These are phyloP conservation scores for Drosophila paulistorum DNA, from an alignment of 1,140 invertebrate species.

Conservation along the genomic window DNA sequence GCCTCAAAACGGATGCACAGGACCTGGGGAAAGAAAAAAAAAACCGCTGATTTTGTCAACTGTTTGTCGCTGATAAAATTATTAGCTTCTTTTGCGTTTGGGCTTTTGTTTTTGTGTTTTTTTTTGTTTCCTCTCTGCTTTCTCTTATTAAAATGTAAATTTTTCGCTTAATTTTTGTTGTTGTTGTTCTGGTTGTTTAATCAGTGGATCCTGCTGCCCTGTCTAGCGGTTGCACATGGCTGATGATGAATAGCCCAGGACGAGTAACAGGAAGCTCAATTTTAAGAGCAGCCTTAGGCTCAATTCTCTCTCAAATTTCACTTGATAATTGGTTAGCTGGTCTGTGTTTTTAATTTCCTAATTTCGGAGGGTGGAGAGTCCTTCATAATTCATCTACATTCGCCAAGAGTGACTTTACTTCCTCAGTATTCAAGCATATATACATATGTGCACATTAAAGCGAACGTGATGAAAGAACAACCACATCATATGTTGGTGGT, in stretches of 20 bases:
- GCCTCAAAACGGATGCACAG: conserved; percentile 64
- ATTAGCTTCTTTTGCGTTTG: conserved; percentile 67
- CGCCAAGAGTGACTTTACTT: conserved; percentile 26
- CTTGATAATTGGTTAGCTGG: conserved; percentile 15
- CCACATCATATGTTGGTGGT: conserved; percentile 42
- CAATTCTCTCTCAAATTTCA: conserved; percentile 49
- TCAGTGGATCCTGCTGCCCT: conserved; percentile 46
- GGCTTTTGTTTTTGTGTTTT: conserved; percentile 23
- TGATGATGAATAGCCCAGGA: conserved; percentile 71
- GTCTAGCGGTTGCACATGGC: conserved; percentile 66
- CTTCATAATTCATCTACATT: conserved; percentile 39
- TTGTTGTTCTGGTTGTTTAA: conserved; percentile 70
- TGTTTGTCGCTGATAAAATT: conserved; percentile 82
- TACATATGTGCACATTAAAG: conserved; percentile 32
- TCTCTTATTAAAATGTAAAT: conserved; percentile 75
- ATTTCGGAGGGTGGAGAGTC: background rate
- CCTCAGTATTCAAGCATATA: conserved; percentile 29
- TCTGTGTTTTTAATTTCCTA: conserved; percentile 1
- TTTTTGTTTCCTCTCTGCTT: conserved; percentile 22
- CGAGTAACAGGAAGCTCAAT: conserved; percentile 28
- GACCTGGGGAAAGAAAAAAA: conserved; percentile 28
- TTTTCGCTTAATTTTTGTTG: conserved; percentile 70
- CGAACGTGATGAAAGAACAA: conserved; percentile 51
- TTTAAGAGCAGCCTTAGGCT: conserved; percentile 37
- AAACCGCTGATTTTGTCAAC: conserved; percentile 82